Evolutionary conservation across 2,797 vertebrate species (phyloP).

Genomic region (Hapalemur alaotrensis): DNA sequence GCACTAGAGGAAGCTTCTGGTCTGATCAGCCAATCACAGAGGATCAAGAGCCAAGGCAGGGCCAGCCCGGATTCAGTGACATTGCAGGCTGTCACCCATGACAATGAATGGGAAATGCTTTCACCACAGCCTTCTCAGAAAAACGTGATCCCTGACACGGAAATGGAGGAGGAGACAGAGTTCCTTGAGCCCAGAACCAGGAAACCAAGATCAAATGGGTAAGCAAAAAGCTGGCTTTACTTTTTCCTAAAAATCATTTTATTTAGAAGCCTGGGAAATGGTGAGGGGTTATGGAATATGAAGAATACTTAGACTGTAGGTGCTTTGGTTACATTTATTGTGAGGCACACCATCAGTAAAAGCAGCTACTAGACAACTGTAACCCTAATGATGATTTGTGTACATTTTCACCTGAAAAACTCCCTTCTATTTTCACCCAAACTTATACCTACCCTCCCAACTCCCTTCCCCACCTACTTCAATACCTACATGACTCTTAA

Average conservation of each 20-base stretch:
- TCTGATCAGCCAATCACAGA: conserved; percentile 20
- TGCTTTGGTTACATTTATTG: not conserved
- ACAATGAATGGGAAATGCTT: conserved; percentile 70
- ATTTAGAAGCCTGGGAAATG: not conserved
- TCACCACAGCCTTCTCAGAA: conserved; percentile 54
- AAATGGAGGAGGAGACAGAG: conserved; percentile 72
- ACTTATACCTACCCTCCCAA: not conserved
- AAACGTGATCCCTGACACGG: conserved; percentile 44
- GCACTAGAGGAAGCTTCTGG: conserved; percentile 60
- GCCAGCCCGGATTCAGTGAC: not conserved
- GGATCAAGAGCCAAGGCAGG: not conserved
- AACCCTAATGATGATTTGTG: not conserved
- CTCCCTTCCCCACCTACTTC: not conserved
- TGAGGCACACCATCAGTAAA: not conserved
- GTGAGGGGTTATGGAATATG: not conserved
- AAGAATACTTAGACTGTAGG: not conserved
- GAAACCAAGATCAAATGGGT: conserved; percentile 73
- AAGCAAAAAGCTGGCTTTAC: conserved; percentile 67
- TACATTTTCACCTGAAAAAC: not conserved
- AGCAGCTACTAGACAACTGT: not conserved
- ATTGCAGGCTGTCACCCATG: conserved; percentile 46
- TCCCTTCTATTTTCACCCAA: not conserved
- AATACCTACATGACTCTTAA: not conserved
- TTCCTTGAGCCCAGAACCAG: conserved; percentile 66
- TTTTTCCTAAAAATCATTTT: not conserved